A percentile compares a stretch with the other conserved stretches of the same genome.
Evolutionary conservation across 2,113 vertebrate species (phyloP).

Genomic region (Cervus canadensis): DNA sequence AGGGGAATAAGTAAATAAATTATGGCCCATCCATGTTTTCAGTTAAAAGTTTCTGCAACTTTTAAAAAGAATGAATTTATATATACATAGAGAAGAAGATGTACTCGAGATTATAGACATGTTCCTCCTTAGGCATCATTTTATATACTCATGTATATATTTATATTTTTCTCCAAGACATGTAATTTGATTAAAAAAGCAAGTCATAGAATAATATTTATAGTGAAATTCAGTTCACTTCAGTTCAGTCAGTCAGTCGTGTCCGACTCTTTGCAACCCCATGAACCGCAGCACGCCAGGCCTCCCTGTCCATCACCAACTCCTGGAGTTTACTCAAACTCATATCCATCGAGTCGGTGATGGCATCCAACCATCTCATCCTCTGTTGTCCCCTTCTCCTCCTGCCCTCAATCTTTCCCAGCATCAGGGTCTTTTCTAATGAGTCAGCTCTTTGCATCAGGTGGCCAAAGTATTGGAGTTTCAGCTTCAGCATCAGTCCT

Average conservation of each 20-base stretch:
- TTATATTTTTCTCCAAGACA: background rate
- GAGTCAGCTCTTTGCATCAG: too few species aligned
- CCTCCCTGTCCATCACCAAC: background rate
- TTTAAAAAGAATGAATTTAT: background rate
- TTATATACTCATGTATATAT: background rate
- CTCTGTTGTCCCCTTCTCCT: too few species aligned
- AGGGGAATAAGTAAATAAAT: background rate
- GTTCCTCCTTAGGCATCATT: background rate
- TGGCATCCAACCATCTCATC: too few species aligned
- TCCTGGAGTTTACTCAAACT: too few species aligned
- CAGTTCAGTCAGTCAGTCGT: background rate
- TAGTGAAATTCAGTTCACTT: background rate
- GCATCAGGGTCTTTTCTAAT: too few species aligned
- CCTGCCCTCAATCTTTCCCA: too few species aligned
- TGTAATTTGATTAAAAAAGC: background rate
- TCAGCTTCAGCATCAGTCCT: too few species aligned
- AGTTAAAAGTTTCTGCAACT: background rate
- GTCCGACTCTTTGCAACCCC: background rate
- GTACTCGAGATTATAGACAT: background rate
- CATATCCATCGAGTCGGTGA: too few species aligned
- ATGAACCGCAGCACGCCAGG: background rate
- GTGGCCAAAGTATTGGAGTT: too few species aligned
- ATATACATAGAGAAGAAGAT: background rate
- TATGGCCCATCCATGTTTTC: background rate
- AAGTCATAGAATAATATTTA: background rate